Evolutionary conservation across 2,797 vertebrate genomes (phyloP).

Genomic region (Mormyrus proboscirostris): DNA sequence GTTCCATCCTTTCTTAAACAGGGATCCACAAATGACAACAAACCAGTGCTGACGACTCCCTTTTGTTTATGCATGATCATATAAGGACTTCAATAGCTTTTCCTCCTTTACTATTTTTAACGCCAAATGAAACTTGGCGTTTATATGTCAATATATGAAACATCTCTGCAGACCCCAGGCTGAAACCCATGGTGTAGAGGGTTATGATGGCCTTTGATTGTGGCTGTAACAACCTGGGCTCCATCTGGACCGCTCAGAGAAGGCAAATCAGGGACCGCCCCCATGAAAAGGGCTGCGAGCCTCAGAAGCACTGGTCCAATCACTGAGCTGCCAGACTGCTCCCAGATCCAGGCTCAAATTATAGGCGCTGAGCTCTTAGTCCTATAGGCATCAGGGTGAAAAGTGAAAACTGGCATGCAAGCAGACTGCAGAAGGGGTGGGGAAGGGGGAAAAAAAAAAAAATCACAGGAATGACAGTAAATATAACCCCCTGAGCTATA

Average conservation of each 20-base stretch:
- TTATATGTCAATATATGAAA: neutral
- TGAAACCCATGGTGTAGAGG: neutral
- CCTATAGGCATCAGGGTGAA: neutral
- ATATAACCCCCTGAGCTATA: neutral
- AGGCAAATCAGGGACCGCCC: neutral
- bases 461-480: neutral
- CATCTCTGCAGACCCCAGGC: neutral
- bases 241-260: neutral
- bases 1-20: neutral
- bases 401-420: neutral
- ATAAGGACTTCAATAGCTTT: neutral
- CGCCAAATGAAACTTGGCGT: neutral
- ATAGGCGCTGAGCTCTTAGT: neutral
- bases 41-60: neutral
- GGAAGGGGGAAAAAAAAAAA: neutral
- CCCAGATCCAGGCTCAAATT: conserved; percentile 9
- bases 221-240: neutral
- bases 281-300: neutral
- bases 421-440: neutral
- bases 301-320: neutral
- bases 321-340: neutral
- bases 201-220: neutral
- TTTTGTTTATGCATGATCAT: neutral
- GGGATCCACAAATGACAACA: neutral
- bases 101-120: neutral